Evolutionary conservation across 2,888 invertebrate species (phyloP).

Genomic region (Netelia melanura): DNA sequence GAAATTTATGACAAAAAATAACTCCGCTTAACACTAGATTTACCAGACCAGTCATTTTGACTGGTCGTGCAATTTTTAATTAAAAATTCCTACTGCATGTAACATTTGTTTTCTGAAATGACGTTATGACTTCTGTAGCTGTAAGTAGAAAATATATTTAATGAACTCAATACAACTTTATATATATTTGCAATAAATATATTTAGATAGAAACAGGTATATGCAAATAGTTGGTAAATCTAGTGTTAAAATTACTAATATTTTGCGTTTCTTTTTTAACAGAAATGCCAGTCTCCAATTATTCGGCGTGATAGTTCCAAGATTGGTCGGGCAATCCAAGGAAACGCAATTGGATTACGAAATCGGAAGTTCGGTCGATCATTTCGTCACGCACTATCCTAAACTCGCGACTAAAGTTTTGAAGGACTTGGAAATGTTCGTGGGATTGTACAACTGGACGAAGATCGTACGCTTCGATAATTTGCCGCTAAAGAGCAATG

Average conservation of each 20-base stretch:
- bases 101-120: too few species aligned
- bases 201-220: too few species aligned
- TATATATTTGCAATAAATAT: too few species aligned
- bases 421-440: conserved; percentile 74
- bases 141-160: too few species aligned
- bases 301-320: conserved; percentile 91
- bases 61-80: too few species aligned
- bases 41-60: too few species aligned
- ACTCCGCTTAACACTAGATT: too few species aligned
- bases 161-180: too few species aligned
- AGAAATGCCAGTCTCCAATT: conserved; percentile 93
- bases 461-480: conserved; percentile 41
- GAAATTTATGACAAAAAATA: not conserved
- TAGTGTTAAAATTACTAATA: too few species aligned
- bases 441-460: conserved; percentile 16
- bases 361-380: conserved; percentile 84
- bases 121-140: too few species aligned
- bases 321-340: conserved; percentile 90
- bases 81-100: too few species aligned
- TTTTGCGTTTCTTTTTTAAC: conserved; percentile 72
- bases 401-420: conserved; percentile 81
- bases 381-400: conserved; percentile 85
- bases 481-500: conserved; percentile 63
- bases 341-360: conserved; percentile 77
- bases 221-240: too few species aligned